Evolutionary conservation across 2,113 vertebrate species (phyloP).

Genomic region (Pollachius pollachius): DNA sequence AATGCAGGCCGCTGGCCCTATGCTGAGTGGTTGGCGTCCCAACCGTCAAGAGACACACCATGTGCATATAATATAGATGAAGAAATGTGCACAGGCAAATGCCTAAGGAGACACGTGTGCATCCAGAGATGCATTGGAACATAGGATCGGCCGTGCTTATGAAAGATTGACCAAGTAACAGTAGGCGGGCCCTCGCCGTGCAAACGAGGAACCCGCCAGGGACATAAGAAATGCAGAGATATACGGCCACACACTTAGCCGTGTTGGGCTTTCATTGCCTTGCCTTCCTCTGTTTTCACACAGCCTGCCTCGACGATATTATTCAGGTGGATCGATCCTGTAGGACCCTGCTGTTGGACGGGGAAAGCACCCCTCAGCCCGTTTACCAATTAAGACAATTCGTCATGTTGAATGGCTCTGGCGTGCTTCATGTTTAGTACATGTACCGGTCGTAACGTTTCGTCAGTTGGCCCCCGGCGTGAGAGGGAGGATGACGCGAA

Average conservation of each 20-base stretch:
- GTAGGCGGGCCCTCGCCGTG: conserved; percentile 2
- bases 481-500: not conserved
- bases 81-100: not conserved
- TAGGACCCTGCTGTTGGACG: conserved; percentile 19
- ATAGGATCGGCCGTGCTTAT: not conserved
- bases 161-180: not conserved
- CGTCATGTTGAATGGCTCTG: conserved; percentile 27
- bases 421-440: conserved; percentile 22
- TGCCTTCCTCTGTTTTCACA: conserved; percentile 42
- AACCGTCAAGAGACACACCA: conserved; percentile 13
- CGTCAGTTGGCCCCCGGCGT: not conserved
- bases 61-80: not conserved
- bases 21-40: conserved; percentile 25
- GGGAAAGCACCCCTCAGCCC: conserved; percentile 1
- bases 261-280: conserved; percentile 39
- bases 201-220: conserved; percentile 23
- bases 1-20: too few relatives aligned
- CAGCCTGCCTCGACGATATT: conserved; percentile 36
- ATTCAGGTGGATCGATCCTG: conserved; percentile 36
- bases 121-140: not conserved
- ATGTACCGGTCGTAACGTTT: too few relatives aligned
- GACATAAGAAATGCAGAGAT: conserved; percentile 42
- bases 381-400: conserved; percentile 23
- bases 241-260: conserved; percentile 40
- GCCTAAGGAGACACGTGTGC: not conserved